Conservation (phyloP, 1,140 invertebrate species). For the Drosophila parabipectinata region DNA sequence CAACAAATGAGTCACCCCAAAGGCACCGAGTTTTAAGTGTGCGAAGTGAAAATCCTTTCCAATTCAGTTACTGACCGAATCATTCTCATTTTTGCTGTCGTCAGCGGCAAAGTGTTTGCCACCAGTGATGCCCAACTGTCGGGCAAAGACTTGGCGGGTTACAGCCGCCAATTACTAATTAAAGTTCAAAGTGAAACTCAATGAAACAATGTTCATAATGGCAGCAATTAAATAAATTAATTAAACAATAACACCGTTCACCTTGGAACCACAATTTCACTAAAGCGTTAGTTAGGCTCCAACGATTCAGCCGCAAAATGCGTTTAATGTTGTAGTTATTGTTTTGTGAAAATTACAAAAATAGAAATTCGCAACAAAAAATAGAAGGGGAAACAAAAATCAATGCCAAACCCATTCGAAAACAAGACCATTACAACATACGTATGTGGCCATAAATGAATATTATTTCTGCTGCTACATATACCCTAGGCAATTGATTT, state of each 20-base stretch:
- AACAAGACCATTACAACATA: conserved; percentile 43
- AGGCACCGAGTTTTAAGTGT: no score
- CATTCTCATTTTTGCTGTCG: conserved; percentile 46
- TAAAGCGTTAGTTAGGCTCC: background rate
- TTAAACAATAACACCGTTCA: conserved; percentile 6
- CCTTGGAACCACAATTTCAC: conserved; percentile 16
- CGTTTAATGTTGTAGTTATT: conserved; percentile 4
- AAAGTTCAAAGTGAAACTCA: conserved; percentile 18
- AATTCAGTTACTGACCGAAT: conserved; percentile 3
- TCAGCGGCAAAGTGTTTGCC: conserved; percentile 51
- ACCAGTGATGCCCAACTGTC: conserved; percentile 48
- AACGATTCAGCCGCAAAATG: background rate
- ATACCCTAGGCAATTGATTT: conserved; percentile 44
- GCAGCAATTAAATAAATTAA: conserved; percentile 23
- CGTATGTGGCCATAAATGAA: conserved; percentile 40
- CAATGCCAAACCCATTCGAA: conserved; percentile 46
- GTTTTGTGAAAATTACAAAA: conserved; percentile 37
- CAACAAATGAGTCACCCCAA: conserved; percentile 1
- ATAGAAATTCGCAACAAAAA: conserved; percentile 51
- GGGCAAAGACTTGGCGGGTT: conserved; percentile 4
- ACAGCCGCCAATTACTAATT: conserved; percentile 5
- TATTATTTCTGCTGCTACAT: conserved; percentile 23
- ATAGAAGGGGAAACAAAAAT: conserved; percentile 62
- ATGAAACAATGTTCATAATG: conserved; percentile 21
- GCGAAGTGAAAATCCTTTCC: background rate